Percentiles rank a stretch among this genome's conserved stretches.
These are phyloP conservation scores for Gallinago nigripennis DNA, from an alignment of 2,797 vertebrate species.

Conservation along the genomic window DNA sequence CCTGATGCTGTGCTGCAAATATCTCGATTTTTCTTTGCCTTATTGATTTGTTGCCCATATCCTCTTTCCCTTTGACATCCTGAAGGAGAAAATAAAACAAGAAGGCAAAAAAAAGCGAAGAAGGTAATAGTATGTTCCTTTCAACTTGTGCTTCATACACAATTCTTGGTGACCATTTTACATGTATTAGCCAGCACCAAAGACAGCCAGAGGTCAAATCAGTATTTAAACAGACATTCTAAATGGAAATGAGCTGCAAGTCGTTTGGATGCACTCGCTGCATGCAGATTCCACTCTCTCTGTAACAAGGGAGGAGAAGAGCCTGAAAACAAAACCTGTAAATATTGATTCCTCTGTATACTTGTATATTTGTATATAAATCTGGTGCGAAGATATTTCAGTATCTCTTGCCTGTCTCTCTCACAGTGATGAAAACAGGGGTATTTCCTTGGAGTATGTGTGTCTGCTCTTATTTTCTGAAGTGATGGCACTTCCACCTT, in stretches of 20 bases:
- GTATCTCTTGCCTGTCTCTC: background rate
- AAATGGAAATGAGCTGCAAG: conserved; percentile 75
- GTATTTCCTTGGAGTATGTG: background rate
- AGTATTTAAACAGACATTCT: conserved; percentile 75
- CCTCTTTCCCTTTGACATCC: background rate
- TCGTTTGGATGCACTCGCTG: conserved; percentile 43
- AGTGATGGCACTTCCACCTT: background rate
- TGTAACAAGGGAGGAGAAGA: conserved; percentile 33
- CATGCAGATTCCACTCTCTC: conserved; percentile 38
- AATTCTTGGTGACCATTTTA: conserved; percentile 68
- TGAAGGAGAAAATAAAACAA: conserved; percentile 21
- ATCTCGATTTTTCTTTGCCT: background rate
- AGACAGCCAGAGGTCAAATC: conserved; percentile 69
- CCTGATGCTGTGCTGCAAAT: background rate
- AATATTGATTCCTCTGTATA: conserved; percentile 35
- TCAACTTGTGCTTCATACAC: conserved; percentile 16
- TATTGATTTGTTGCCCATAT: conserved; percentile 34
- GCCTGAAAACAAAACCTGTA: conserved; percentile 49
- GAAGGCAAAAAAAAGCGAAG: background rate
- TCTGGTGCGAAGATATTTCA: background rate
- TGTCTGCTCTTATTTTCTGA: background rate
- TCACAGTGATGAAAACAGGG: background rate
- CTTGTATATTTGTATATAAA: background rate
- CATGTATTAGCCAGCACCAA: conserved; percentile 38
- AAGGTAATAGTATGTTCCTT: background rate